Base-by-base conservation (phyloP, 2,113 vertebrate species). In the Gadus macrocephalus region DNA sequence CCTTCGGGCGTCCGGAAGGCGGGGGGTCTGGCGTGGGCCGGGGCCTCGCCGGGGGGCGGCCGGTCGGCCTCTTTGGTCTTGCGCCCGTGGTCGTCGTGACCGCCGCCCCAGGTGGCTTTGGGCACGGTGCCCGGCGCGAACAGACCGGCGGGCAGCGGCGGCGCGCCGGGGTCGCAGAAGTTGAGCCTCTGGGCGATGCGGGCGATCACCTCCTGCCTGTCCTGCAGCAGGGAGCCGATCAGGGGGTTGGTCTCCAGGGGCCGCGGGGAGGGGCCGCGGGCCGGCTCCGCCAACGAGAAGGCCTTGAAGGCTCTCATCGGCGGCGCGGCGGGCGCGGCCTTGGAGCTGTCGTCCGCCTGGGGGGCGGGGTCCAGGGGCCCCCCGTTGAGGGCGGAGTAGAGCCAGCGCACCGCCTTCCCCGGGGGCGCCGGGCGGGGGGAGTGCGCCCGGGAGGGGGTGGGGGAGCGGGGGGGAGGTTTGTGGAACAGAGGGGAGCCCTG, bases 181-280 rank as follows among this genome's bases (percentile, higher is more conserved):
- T 96, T 95, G 81, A 98, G 90, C 82, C 96, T 94, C 86, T 98
- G 96, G 76, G 97, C 96, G 59, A 98, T 99, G 81, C 97, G 94
- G 64, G 96, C 96, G 3, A 99, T 99, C 70, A 99, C 95, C 81
- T 98, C 96, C 80, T 98, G 95, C 72, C 96, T 92, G 63, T 99
- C 96, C 74, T 98, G 96, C 84, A 99, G 95, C 75, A 99, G 89
- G 63, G 94, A 96, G 67, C 95, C 95, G 81, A 98, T 98, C 82
- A 98, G 86, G 75, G 96, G 95, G 83, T 95, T 96, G 28, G 93
- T 91, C 78, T 98, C 95, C 16, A 87, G 90, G 1, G 85, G 77
- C 12, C 90, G 88, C 16, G 91, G 90, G 78, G 90, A 92, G 27
- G 88, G 90, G 72, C 75, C 88, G 49, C 89, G 89, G 0, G 89